These are phyloP conservation scores for Tanypteryx hageni DNA, from an alignment of 2,888 invertebrate species.

Conservation along the genomic window DNA sequence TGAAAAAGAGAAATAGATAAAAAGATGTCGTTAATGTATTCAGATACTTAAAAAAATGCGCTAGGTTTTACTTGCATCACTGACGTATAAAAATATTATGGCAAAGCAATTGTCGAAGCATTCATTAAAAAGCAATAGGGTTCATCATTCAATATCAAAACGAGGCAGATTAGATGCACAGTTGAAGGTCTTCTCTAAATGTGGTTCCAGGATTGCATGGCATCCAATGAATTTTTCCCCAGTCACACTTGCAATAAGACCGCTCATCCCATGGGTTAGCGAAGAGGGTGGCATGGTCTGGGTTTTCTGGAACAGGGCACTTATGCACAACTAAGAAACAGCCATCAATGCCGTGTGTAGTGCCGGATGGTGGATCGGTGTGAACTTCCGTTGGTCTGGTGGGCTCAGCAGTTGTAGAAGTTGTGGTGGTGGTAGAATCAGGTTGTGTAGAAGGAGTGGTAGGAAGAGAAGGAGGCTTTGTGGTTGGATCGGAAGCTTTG, in stretches of 20 bases:
- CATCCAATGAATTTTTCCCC: conserved; percentile 30
- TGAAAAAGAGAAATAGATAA: no score
- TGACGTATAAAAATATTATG: no score
- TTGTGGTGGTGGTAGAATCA: not conserved
- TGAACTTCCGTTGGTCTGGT: not conserved
- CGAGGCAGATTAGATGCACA: not conserved
- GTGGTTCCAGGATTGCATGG: not conserved
- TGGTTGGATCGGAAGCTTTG: not conserved
- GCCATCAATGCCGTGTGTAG: not conserved
- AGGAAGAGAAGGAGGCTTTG: not conserved
- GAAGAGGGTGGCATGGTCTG: not conserved
- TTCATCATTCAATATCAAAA: no score
- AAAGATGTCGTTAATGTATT: no score
- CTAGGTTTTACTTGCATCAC: no score
- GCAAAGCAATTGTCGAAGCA: no score
- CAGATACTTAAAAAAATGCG: no score
- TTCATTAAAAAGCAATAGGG: no score
- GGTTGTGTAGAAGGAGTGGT: not conserved
- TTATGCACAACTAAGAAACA: not conserved
- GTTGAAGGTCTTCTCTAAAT: not conserved
- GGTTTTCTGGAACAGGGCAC: not conserved
- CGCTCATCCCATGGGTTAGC: not conserved
- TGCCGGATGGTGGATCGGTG: no score
- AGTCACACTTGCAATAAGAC: conserved; percentile 28
- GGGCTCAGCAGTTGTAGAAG: not conserved